phyloP scores from a whole-genome alignment of 2,797 vertebrate species.

The Gymnothorax reevesii region DNA sequence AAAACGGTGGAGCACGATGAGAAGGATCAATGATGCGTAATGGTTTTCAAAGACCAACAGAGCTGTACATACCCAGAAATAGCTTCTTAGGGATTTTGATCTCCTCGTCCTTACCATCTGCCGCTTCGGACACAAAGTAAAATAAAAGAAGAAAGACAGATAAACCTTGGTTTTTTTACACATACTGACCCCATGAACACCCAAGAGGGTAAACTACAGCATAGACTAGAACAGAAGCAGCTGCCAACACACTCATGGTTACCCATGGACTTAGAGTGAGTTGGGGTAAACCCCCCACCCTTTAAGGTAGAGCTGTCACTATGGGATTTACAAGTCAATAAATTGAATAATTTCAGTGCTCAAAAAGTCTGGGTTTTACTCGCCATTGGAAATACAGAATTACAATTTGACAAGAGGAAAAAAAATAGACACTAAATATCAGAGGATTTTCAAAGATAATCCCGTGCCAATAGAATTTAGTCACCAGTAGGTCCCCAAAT shows the following conservation, averaged over 20 bases:
- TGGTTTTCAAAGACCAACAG: slow-evolving; percentile 59
- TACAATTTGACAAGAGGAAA: too few relatives aligned
- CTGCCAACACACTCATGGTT: not conserved
- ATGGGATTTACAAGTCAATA: too few relatives aligned
- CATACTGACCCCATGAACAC: not conserved
- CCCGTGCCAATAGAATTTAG: too few relatives aligned
- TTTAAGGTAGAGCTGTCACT: too few relatives aligned
- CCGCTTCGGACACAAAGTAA: slow-evolving; percentile 74
- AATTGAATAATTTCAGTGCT: too few relatives aligned
- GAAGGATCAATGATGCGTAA: slow-evolving; percentile 15
- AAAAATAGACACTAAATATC: too few relatives aligned
- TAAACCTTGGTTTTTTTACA: slow-evolving; percentile 29
- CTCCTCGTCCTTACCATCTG: slow-evolving; percentile 97
- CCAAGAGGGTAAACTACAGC: not conserved
- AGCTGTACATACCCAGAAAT: slow-evolving; percentile 92
- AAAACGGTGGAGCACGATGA: slow-evolving; percentile 12
- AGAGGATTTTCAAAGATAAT: too few relatives aligned
- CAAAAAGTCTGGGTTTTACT: too few relatives aligned
- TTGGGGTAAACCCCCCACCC: not conserved
- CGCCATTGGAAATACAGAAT: too few relatives aligned
- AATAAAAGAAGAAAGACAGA: slow-evolving; percentile 52
- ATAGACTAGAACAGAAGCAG: not conserved
- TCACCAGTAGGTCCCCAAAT: too few relatives aligned
- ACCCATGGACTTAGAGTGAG: not conserved
- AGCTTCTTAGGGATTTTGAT: slow-evolving; percentile 87